Evolutionary conservation across 2,113 vertebrate species (phyloP).

Genomic region (Neopipo cinnamomea): DNA sequence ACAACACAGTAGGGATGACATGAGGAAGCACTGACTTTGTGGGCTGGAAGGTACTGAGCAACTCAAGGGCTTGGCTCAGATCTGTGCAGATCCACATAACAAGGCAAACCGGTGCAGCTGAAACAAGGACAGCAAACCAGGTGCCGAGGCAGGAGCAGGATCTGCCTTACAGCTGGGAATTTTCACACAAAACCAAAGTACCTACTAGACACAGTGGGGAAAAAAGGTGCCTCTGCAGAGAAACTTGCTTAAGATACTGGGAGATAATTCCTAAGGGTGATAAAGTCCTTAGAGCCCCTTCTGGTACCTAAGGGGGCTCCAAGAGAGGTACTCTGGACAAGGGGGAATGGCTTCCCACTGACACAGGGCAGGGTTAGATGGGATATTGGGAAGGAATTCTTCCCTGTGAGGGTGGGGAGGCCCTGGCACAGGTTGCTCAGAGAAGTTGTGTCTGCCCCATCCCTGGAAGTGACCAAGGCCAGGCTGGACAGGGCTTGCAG

Average conservation of each 20-base stretch:
- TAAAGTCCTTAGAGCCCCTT: not conserved
- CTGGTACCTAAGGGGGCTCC: not conserved
- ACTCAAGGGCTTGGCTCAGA: not conserved
- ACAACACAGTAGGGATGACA: not conserved
- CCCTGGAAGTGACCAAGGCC: not conserved
- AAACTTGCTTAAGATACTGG: not conserved
- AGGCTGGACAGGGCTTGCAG: rapidly evolving
- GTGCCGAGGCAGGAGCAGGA: not conserved
- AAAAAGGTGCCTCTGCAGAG: not conserved
- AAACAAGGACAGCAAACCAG: rapidly evolving
- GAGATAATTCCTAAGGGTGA: not conserved
- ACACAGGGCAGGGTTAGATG: rapidly evolving
- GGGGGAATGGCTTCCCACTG: not conserved
- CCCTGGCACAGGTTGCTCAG: not conserved
- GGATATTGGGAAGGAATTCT: not conserved
- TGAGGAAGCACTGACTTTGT: not conserved
- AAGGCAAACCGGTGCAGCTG: not conserved
- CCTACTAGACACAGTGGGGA: not conserved
- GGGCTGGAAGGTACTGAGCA: not conserved
- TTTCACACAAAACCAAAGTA: not conserved
- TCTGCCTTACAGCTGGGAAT: not conserved
- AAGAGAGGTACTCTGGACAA: not conserved
- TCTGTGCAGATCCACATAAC: not conserved
- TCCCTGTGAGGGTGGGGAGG: rapidly evolving
- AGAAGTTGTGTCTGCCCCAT: not conserved